Percentiles rank a stretch among this genome's conserved stretches.
phyloP scores from a whole-genome alignment of 2,888 invertebrate species.

The Idaea straminata region DNA sequence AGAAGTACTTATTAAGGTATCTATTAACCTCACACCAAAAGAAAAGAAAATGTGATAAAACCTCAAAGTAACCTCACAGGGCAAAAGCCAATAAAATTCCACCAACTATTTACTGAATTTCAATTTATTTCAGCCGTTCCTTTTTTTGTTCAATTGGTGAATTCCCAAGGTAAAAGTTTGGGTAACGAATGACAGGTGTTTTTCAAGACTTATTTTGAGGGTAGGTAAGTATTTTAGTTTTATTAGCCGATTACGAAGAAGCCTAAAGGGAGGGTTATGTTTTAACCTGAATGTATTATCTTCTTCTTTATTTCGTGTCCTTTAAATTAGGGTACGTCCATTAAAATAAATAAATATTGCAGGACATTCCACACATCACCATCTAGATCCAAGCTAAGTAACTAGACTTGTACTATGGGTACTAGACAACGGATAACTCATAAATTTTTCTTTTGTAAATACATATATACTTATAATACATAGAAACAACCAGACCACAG shows the following conservation, averaged over 20 bases:
- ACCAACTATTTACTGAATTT: slow-evolving; percentile 4
- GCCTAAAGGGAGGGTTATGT: too few species aligned
- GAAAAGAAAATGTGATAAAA: background rate
- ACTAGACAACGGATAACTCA: too few species aligned
- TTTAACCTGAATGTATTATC: too few species aligned
- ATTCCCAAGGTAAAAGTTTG: slow-evolving; percentile 2
- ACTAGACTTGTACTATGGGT: too few species aligned
- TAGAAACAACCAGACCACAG: too few species aligned
- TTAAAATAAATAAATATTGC: too few species aligned
- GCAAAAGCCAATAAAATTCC: background rate
- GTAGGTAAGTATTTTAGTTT: background rate
- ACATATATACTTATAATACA: too few species aligned
- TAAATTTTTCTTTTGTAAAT: too few species aligned
- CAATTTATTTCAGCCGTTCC: slow-evolving; percentile 4
- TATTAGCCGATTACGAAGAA: background rate
- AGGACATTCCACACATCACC: too few species aligned
- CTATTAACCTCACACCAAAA: slow-evolving; percentile 1
- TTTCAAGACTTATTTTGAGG: background rate
- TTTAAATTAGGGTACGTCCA: too few species aligned
- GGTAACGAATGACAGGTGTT: background rate
- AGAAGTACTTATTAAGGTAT: background rate
- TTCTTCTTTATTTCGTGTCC: too few species aligned
- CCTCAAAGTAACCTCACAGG: slow-evolving; percentile 1
- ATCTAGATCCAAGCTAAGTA: too few species aligned
- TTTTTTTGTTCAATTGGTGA: slow-evolving; percentile 1